Evolutionary conservation across 2,888 invertebrate genomes (phyloP), one percentile per base, ranked within the genome.

Genomic region (Linnaemya tessellans): DNA sequence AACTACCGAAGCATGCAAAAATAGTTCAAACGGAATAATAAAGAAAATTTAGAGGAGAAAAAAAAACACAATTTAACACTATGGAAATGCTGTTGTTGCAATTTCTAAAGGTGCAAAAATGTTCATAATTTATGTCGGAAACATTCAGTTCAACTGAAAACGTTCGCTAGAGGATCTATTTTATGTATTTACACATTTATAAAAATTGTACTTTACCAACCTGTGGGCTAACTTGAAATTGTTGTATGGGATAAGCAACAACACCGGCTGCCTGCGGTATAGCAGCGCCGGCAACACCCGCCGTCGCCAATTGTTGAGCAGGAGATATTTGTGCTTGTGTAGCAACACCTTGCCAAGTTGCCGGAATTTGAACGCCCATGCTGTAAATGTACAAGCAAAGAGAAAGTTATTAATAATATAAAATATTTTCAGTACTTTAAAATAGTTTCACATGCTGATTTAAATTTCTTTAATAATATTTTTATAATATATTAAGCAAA

Each of bases 221-320:
- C 93, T 93, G 93, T 89, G 93, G 93, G 92, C 93, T 93, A 89
- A 97, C 97, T 95, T 97, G 97, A 94, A 97, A 98, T 93, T 97
- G 97, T 94, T 97, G 97, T 93, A 97, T 97, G 75, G 97, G 97
- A 93, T 97, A 97, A 91, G 96, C 96, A 92, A 97, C 96, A 93
- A 97, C 96, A 86, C 96, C 96, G 22, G 96, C 95, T 88, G 94
- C 94, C 93, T 96, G 96, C 83, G 95, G 95, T 82, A 97, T 95
- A 87, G 95, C 92, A 93, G 94, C 94, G 91, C 97, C 95, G 87
- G 95, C 92, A 93, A 95, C 93, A 93, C 95, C 92, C 93, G 95
- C 92, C 93, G 95, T 92, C 93, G 95, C 93, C 94, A 95, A 90
- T 94, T 96, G 92, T 94, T 94, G 94, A 89, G 96, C 93, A 90